Percentiles rank a stretch among this genome's conserved stretches.
Conservation (phyloP, 1,140 invertebrate genomes). For the Coenobita brevimanus region DNA sequence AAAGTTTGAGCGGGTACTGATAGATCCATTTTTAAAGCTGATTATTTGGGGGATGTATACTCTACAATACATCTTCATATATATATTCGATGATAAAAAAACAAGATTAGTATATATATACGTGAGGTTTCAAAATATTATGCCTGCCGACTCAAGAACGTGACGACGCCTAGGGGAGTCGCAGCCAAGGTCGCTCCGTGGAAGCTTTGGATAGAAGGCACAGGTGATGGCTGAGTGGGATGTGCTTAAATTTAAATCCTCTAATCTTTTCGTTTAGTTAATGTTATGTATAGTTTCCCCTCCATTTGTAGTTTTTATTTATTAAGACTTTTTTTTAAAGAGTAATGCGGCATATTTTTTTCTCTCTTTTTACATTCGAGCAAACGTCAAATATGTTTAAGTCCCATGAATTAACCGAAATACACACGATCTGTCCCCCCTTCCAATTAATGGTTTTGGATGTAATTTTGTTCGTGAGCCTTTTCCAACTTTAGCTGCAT, state of each 20-base stretch:
- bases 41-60: no score
- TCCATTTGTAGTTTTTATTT: background rate
- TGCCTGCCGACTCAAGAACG: no score
- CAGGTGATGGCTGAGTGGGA: conserved; percentile 64
- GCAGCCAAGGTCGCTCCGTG: conserved; percentile 50
- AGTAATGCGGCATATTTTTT: background rate
- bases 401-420: no score
- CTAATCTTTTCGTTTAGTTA: conserved; percentile 41
- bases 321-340: background rate
- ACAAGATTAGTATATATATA: no score
- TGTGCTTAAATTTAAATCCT: conserved; percentile 63
- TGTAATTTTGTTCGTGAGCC: no score
- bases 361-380: conserved; percentile 3
- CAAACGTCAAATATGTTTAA: background rate
- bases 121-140: no score
- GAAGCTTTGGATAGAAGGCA: conserved; percentile 67
- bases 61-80: no score
- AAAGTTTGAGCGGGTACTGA: background rate
- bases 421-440: no score
- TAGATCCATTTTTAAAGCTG: no score
- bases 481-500: no score
- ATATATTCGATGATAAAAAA: no score
- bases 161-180: conserved; percentile 31
- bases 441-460: no score
- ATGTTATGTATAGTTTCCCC: conserved; percentile 40